Evolutionary conservation across 2,797 vertebrate genomes (phyloP), one percentile per base, ranked within the genome.

Genomic region (Antennarius maculatus): DNA sequence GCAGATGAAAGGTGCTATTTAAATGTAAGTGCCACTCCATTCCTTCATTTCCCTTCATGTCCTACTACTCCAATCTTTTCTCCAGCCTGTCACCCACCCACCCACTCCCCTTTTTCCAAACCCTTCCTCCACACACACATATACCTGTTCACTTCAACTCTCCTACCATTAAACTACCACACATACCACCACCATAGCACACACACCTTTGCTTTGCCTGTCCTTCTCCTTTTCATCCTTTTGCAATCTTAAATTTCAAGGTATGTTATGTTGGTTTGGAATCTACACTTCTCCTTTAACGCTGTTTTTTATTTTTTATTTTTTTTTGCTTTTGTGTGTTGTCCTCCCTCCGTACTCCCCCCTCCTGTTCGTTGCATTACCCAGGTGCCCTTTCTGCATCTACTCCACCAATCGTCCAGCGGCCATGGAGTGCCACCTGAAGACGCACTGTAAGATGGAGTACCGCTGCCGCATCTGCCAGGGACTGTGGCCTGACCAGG

Each of bases 381-480:
- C 76, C 86, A 99, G 98, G 96, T 99, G 98, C 94, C 97, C 98
- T 37, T 96, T 98, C 94, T 98, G 98, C 93, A 95, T 97, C 93
- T 99, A 98, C 93, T 98, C 98, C 94, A 98, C 97, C 74, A 97
- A 95, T 94, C 97, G 97, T 89, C 97, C 97, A 54, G 95, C 96
- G 79, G 97, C 98, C 81, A 97, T 99, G 95, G 97, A 98, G 92
- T 97, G 97, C 95, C 98, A 99, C 95, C 95, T 99, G 86, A 99
- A 97, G 95, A 99, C 96, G 85, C 98, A 99, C 95, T 96, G 96
- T 91, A 97, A 97, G 95, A 95, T 96, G 96, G 97, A 98, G 94
- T 96, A 98, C 94, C 97, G 97, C 93, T 99, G 98, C 91, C 96
- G 97, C 92, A 99, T 99, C 95, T 99, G 97, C 95, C 97, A 98